phyloP scores from a whole-genome alignment of 2,888 invertebrate genomes.

The Hemistola chrysoprasaria region DNA sequence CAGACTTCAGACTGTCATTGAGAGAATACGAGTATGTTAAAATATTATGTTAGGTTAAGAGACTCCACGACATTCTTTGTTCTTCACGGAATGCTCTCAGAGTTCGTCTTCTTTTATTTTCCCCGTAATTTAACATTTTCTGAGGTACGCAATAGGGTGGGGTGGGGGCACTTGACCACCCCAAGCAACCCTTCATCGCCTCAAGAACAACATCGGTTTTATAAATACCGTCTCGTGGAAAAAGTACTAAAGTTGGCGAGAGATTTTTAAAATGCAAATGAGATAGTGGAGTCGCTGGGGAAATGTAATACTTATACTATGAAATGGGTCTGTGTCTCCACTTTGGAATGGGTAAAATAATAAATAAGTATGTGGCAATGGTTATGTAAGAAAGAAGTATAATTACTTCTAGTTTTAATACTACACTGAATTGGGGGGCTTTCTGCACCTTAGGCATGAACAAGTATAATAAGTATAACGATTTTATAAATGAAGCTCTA shows the following conservation, averaged over 20 bases:
- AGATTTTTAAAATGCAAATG: conserved; percentile 28
- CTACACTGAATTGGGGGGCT: too few species aligned
- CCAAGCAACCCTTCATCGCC: conserved; percentile 53
- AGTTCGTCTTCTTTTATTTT: conserved; percentile 47
- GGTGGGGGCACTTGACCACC: conserved; percentile 55
- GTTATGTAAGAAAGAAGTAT: too few species aligned
- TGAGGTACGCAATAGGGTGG: conserved; percentile 34
- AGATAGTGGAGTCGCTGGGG: conserved; percentile 15
- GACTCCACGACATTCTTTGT: not conserved
- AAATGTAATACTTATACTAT: too few species aligned
- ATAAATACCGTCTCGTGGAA: conserved; percentile 48
- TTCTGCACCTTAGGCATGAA: too few species aligned
- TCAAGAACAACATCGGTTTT: conserved; percentile 64
- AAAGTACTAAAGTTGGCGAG: conserved; percentile 23
- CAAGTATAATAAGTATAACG: too few species aligned
- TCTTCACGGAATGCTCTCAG: conserved; percentile 17
- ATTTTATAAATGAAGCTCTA: too few species aligned
- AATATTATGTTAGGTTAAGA: conserved; percentile 1
- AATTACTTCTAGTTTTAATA: too few species aligned
- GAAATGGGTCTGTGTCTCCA: too few species aligned
- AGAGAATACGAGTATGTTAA: conserved; percentile 5
- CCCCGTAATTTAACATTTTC: conserved; percentile 56
- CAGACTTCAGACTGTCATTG: too few species aligned
- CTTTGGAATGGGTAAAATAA: too few species aligned
- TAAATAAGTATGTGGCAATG: not conserved